phyloP scores from a whole-genome alignment of 2,113 vertebrate genomes.

The Phainopepla nitens region DNA sequence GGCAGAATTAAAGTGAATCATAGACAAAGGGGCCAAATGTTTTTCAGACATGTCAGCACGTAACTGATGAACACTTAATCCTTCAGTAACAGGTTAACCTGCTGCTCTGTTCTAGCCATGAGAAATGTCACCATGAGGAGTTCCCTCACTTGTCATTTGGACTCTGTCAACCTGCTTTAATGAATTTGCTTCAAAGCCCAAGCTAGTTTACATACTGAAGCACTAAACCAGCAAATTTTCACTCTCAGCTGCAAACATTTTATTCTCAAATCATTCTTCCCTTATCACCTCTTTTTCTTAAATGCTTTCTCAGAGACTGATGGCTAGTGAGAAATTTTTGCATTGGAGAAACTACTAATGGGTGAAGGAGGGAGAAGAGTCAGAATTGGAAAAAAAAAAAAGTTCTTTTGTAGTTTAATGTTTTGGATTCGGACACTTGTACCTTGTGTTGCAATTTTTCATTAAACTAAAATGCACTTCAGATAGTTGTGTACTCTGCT shows the following conservation, averaged over 20 bases:
- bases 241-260: not conserved
- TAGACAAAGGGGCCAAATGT: not conserved
- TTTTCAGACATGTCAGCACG: slow-evolving; percentile 41
- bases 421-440: not conserved
- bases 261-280: slow-evolving; percentile 40
- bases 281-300: slow-evolving; percentile 5
- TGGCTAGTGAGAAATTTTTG: not conserved
- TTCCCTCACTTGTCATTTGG: slow-evolving; percentile 55
- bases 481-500: not conserved
- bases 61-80: slow-evolving; percentile 59
- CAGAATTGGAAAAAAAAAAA: not conserved
- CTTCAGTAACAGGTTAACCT: slow-evolving; percentile 57
- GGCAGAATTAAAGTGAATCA: slow-evolving; percentile 33
- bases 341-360: not conserved
- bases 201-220: not conserved
- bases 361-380: not conserved
- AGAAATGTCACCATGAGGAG: slow-evolving; percentile 44
- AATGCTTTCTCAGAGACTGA: not conserved
- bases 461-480: not conserved
- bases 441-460: not conserved
- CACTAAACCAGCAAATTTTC: not conserved
- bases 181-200: slow-evolving; percentile 16
- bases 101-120: slow-evolving; percentile 33
- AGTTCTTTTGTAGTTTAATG: not conserved
- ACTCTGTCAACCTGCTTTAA: slow-evolving; percentile 27